A percentile compares a stretch with the other conserved stretches of the same genome.
These are phyloP conservation scores for Girardinichthys multiradiatus DNA, from an alignment of 2,113 vertebrate species.

Conservation along the genomic window DNA sequence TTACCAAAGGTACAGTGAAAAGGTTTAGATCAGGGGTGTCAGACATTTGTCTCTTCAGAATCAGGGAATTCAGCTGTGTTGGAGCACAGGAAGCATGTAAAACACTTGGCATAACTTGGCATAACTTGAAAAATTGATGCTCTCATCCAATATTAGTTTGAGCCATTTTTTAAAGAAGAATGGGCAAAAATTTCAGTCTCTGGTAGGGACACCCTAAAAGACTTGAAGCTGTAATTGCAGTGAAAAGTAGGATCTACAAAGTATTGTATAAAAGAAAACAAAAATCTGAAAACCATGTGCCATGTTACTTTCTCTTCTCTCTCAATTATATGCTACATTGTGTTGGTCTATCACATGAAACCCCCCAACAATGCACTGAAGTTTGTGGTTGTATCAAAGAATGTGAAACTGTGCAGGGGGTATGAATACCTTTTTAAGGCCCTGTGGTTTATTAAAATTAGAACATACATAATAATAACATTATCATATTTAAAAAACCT, in stretches of 20 bases:
- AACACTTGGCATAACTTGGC: too few species aligned
- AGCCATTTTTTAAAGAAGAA: too few species aligned
- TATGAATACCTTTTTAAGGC: background rate
- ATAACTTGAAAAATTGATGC: too few species aligned
- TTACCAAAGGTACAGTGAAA: background rate
- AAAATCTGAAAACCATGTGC: background rate
- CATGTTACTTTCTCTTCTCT: background rate
- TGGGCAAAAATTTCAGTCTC: too few species aligned
- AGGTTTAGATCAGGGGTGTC: too few species aligned
- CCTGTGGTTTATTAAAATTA: conserved; percentile 56
- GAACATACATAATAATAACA: conserved; percentile 60
- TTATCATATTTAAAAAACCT: background rate
- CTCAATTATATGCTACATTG: background rate
- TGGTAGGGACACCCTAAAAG: too few species aligned
- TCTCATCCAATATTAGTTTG: too few species aligned
- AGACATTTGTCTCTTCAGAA: too few species aligned
- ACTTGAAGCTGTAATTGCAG: too few species aligned
- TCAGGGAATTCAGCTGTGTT: too few species aligned
- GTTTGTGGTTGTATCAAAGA: background rate
- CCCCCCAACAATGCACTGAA: background rate
- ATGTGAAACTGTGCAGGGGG: background rate
- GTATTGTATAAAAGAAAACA: background rate
- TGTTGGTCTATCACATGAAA: background rate
- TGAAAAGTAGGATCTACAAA: too few species aligned
- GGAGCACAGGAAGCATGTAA: background rate